Evolutionary conservation across 1,140 invertebrate species (phyloP), one percentile per base, ranked within the genome.

Genomic region (Drosophila malerkotliana): DNA sequence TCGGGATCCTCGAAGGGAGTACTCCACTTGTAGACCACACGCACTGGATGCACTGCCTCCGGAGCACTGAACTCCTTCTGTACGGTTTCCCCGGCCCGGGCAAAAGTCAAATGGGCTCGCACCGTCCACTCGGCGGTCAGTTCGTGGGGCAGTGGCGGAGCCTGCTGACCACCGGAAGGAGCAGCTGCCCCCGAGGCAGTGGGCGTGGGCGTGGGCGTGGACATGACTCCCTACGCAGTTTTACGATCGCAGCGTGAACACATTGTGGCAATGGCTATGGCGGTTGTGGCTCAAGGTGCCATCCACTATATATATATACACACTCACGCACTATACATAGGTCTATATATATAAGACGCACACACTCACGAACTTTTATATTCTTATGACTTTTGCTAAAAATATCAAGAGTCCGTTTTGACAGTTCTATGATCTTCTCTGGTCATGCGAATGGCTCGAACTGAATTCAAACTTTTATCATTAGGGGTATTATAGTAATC

Each of bases 91-190:
- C 90, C 89, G 0, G 80, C 87, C 1, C 87, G 87, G 37, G 85
- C 78, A 62, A 92, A 91, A 30, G 79, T 91, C 48, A 92, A 60
- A 37, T 92, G 90, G 3, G 91, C 91, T n/a, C 84, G 90, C 32
- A 92, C 91, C 9, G 89, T 91, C 91, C 91, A 92, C 66, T 92
- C 91, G 32, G 91, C 91, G 10, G 91, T 92, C 45, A 92, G 48
- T 47, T 92, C 90, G 48, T 91, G 91, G 1, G 87, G 87, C 72
- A 76, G 44, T n/a, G 88, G 45, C n/a, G 83, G 80, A 3, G 64
- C 62, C 7, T 24, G 37, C n/a, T 54, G 62, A 34, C 47, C 74
- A 24, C 44, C 26, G 10, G 39, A 0, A 6, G 26, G 26, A 28
- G 26, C 26, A 47, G 39, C 39, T 15, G 48, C 8, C 14, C 6